Evolutionary conservation across 2,797 vertebrate species (phyloP).

Genomic region (Argentina silus): DNA sequence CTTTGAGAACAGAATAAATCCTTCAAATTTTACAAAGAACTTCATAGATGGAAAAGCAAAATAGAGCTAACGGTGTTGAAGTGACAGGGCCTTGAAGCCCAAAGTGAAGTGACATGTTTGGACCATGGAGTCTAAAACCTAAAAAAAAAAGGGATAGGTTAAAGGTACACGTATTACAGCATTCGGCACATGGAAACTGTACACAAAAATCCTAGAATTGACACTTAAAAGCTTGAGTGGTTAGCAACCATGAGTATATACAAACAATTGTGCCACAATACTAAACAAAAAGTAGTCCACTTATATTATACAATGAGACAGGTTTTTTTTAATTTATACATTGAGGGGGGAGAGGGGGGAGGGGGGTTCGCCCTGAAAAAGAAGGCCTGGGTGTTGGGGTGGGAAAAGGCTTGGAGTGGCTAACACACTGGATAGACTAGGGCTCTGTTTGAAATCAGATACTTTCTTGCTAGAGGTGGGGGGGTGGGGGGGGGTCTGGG

Average conservation of each 20-base stretch:
- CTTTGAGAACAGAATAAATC: conserved; percentile 82
- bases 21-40: conserved; percentile 76
- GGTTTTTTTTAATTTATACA: conserved; percentile 66
- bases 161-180: conserved; percentile 70
- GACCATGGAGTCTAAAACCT: conserved; percentile 26
- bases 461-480: background rate
- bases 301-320: conserved; percentile 72
- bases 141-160: conserved; percentile 18
- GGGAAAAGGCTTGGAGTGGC: conserved; percentile 3
- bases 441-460: too few relatives aligned
- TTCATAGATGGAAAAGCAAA: conserved; percentile 53
- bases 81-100: background rate
- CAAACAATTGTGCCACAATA: conserved; percentile 81
- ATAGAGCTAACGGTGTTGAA: conserved; percentile 4
- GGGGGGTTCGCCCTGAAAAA: conserved; percentile 29
- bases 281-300: conserved; percentile 65
- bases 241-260: conserved; percentile 82
- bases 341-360: background rate
- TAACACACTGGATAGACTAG: background rate
- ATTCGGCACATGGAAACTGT: conserved; percentile 75
- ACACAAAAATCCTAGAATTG: conserved; percentile 71
- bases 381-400: background rate
- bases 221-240: conserved; percentile 59
- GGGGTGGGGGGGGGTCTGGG: background rate
- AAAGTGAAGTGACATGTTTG: background rate